Base-by-base conservation (phyloP, 2,113 vertebrate species). In the Platysternon megacephalum region DNA sequence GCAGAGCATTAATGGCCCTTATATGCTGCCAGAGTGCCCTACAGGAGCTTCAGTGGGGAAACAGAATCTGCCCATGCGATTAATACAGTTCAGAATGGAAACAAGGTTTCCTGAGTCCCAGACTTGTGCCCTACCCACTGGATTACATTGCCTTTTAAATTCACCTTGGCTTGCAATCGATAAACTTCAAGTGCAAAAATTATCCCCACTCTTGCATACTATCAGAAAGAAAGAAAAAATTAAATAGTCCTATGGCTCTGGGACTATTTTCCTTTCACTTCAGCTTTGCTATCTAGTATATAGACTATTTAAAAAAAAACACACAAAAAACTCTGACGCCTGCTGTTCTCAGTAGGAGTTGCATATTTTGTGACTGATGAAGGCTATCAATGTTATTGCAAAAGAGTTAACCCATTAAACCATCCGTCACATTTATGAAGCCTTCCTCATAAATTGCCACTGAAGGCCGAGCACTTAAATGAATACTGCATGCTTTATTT, bases 181-280 rank as follows among this genome's bases (percentile, higher is more conserved):
- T 48, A 65, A 80, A 80, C 72, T 12, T 19, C 55, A 76, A 21
- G 35, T 52, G 4, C 32, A 65, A 85, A 92, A 39, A 52, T 56
- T 17, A 2, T 0, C 1, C 4, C 19, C 87, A 85, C 82, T 79
- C 65, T 7, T 84, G 1, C 42, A 8, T 55, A 85, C 32, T 81
- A 53, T 11, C 44, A 42, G 81, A 3, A 2, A n/a, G 80, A 92
- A 19, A 46, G 44, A 49, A 4, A 90, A 87, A 74, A 85, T 12
- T 32, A 68, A 39, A 39, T 7, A 85, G 7, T 16, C 19, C 3
- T 2, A 4, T 79, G 6, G 49, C 14, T 16, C 72, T 84, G 26
- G 74, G 82, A 88, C 29, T 42, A 88, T 92, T 97, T 96, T 42
- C 3, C 35, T 91, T 94, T 93, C 90, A 51, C 84, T 65, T 89